Conservation (phyloP, 1,140 invertebrate genomes). For the Solen grandis region DNA sequence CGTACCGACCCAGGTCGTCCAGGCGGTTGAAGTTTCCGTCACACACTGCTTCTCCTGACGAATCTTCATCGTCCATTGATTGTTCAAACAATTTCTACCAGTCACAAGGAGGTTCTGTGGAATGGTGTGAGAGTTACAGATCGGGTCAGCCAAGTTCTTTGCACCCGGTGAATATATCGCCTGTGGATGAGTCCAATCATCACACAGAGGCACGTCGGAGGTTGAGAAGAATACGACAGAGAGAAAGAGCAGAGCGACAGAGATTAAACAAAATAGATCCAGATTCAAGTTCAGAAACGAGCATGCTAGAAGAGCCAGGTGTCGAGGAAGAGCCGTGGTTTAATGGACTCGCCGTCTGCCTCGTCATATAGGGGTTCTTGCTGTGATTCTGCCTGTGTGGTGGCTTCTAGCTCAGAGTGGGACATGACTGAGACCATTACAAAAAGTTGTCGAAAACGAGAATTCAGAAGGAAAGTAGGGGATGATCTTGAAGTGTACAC, state of each 20-base stretch:
- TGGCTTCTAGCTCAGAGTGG: slow-evolving; percentile 39
- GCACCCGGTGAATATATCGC: slow-evolving; percentile 46
- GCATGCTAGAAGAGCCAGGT: background rate
- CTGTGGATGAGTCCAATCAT: slow-evolving; percentile 45
- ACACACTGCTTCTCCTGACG: background rate
- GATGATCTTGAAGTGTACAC: slow-evolving; percentile 51
- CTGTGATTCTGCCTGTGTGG: background rate
- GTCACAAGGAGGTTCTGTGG: background rate
- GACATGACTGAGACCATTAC: slow-evolving; percentile 33
- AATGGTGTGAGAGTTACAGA: slow-evolving; percentile 21
- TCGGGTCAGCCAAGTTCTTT: background rate
- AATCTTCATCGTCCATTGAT: slow-evolving; percentile 20
- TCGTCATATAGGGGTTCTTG: background rate
- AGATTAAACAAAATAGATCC: slow-evolving; percentile 15
- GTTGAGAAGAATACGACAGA: slow-evolving; percentile 7
- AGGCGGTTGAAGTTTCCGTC: slow-evolving; percentile 19
- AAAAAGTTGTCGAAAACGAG: slow-evolving; percentile 30
- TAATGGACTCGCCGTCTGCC: background rate
- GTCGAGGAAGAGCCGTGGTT: background rate
- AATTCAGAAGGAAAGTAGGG: slow-evolving; percentile 40
- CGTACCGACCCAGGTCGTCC: slow-evolving; percentile 39
- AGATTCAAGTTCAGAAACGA: slow-evolving; percentile 40
- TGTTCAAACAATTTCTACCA: slow-evolving; percentile 40
- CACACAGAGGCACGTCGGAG: background rate
- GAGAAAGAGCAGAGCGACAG: background rate